A percentile compares a stretch with the other conserved stretches of the same genome.
phyloP scores from a whole-genome alignment of 2,797 vertebrate species.

The Loriculus beryllinus region DNA sequence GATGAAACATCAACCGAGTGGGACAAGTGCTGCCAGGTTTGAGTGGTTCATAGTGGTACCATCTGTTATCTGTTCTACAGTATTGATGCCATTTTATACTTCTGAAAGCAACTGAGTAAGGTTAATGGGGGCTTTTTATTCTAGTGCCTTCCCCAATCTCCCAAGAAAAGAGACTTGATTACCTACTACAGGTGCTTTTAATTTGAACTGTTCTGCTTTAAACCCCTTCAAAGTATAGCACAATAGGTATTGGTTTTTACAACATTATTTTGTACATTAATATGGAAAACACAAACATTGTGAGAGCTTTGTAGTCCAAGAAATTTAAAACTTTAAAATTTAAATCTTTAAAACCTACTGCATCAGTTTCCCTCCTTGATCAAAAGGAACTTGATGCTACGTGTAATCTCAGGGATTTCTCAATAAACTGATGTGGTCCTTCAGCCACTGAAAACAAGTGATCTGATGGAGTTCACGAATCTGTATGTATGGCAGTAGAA shows the following conservation, averaged over 20 bases:
- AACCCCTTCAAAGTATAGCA: neutral
- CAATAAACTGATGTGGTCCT: neutral
- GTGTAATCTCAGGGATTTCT: neutral
- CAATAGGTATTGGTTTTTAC: neutral
- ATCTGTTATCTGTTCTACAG: neutral
- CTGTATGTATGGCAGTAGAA: neutral
- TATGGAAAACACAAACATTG: neutral
- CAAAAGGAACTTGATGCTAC: neutral
- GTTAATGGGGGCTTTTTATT: neutral
- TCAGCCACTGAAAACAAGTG: neutral
- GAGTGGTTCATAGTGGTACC: neutral
- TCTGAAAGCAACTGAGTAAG: neutral
- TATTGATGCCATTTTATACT: neutral
- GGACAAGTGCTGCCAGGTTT: neutral
- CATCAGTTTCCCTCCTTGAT: neutral
- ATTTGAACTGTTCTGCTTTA: neutral
- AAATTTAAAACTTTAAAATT: neutral
- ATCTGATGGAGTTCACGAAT: neutral
- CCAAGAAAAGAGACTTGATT: neutral
- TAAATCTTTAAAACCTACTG: neutral
- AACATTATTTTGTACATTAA: neutral
- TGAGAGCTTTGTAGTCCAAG: neutral
- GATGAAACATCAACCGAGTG: neutral
- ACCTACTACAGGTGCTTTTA: neutral
- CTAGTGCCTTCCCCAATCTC: neutral